Conservation (phyloP, 2,888 invertebrate genomes). For the Pasiphila rectangulata region DNA sequence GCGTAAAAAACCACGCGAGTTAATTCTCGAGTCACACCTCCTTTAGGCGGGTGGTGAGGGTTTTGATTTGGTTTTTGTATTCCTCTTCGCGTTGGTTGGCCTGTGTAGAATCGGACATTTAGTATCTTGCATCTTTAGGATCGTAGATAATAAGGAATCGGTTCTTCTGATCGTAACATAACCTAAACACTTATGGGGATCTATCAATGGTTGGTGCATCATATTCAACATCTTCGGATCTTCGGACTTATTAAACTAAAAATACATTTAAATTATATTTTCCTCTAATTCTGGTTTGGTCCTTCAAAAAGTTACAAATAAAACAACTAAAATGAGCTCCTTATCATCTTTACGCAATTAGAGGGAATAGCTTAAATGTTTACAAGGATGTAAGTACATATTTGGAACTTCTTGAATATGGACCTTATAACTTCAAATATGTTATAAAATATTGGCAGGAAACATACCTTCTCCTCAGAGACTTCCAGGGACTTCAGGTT, state of each 20-base stretch:
- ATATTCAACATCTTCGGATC: conserved; percentile 35
- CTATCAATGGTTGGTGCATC: conserved; percentile 67
- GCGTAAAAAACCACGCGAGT: conserved; percentile 63
- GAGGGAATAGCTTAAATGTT: no score
- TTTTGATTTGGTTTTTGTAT: conserved; percentile 99
- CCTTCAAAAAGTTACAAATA: conserved; percentile 1
- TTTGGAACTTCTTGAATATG: background rate
- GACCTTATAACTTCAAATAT: background rate
- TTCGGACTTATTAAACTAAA: no score
- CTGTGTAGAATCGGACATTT: conserved; percentile 79
- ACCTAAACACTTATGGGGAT: no score
- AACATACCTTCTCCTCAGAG: conserved; percentile 98
- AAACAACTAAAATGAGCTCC: no score
- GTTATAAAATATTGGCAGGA: conserved; percentile 1
- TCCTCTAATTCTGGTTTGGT: no score
- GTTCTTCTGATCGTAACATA: no score
- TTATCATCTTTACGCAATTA: no score
- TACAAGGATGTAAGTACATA: background rate
- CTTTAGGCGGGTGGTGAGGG: conserved; percentile 98
- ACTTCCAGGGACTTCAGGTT: conserved; percentile 99
- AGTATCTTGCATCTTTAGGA: conserved; percentile 41
- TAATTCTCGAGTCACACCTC: conserved; percentile 88
- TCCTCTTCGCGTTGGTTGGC: conserved; percentile 99
- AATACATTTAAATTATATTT: no score
- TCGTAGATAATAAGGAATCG: background rate